A percentile compares a stretch with the other conserved stretches of the same genome.
These are phyloP conservation scores for Eulemur rufifrons DNA, from an alignment of 2,113 vertebrate species.

Conservation along the genomic window DNA sequence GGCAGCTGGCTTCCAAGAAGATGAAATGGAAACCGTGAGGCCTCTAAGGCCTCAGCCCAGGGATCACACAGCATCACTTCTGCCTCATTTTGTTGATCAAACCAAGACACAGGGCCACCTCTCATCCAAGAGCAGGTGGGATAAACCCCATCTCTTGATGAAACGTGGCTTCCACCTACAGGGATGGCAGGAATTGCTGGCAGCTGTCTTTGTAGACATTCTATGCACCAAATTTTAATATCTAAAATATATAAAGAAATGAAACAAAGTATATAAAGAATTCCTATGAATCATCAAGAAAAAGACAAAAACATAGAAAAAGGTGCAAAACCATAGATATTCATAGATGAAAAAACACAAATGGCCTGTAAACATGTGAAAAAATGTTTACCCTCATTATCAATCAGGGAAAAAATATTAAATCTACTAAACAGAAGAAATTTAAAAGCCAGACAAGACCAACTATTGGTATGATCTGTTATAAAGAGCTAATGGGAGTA, in stretches of 20 bases:
- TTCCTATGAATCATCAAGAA: not conserved
- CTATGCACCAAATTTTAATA: not conserved
- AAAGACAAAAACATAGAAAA: not conserved
- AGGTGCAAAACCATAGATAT: not conserved
- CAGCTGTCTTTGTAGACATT: not conserved
- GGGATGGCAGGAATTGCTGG: not conserved
- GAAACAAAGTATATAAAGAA: not conserved
- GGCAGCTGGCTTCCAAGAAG: not conserved
- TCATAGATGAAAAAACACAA: not conserved
- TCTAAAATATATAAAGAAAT: not conserved
- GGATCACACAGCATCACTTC: not conserved
- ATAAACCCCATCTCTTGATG: not conserved
- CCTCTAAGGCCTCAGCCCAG: accelerated
- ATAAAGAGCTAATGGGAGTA: not conserved
- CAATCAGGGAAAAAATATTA: conserved; percentile 3
- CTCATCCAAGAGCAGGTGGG: not conserved
- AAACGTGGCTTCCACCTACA: not conserved
- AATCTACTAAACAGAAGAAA: not conserved
- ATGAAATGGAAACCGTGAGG: not conserved
- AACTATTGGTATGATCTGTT: not conserved
- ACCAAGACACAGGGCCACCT: not conserved
- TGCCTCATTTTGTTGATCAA: not conserved
- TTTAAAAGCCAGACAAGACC: conserved; percentile 16
- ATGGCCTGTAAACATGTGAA: not conserved
- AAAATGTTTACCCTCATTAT: not conserved